Conservation (phyloP, 2,888 invertebrate genomes). For the Linhomoeus sp. region DNA sequence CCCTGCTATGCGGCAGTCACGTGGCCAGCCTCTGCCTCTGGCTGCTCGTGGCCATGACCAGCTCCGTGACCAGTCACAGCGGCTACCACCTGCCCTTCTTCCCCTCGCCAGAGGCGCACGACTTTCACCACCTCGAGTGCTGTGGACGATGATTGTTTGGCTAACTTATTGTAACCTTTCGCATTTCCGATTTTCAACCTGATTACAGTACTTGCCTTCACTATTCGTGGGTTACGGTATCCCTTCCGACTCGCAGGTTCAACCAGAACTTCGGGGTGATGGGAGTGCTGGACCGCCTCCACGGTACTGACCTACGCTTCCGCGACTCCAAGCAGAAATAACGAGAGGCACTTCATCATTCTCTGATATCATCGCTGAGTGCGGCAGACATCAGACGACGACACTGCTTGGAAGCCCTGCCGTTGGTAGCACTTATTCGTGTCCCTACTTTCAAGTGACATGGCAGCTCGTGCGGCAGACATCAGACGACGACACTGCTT, state of each 20-base stretch:
- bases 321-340: slow-evolving; percentile 48
- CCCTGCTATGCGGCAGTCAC: slow-evolving; percentile 45
- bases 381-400: too few species aligned
- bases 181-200: too few species aligned
- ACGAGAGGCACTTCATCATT: slow-evolving; percentile 39
- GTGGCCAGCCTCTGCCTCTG: slow-evolving; percentile 44
- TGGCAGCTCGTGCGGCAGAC: too few species aligned
- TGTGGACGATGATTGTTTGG: slow-evolving; percentile 16
- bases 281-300: slow-evolving; percentile 56
- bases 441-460: too few species aligned
- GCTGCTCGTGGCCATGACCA: slow-evolving; percentile 46
- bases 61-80: slow-evolving; percentile 58
- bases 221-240: too few species aligned
- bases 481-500: too few species aligned
- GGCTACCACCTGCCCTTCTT: slow-evolving; percentile 67
- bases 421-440: too few species aligned
- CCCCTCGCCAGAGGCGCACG: slow-evolving; percentile 63
- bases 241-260: slow-evolving; percentile 48
- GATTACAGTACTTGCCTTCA: too few species aligned
- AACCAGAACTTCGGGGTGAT: slow-evolving; percentile 63
- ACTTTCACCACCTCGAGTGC: slow-evolving; percentile 58
- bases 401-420: too few species aligned
- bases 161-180: too few species aligned
- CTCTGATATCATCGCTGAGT: slow-evolving; percentile 11
- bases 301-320: slow-evolving; percentile 58